Percentiles rank a stretch among this genome's conserved stretches.
Evolutionary conservation across 2,888 invertebrate genomes (phyloP).

Genomic region (Spatulosminthurus flaviceps): DNA sequence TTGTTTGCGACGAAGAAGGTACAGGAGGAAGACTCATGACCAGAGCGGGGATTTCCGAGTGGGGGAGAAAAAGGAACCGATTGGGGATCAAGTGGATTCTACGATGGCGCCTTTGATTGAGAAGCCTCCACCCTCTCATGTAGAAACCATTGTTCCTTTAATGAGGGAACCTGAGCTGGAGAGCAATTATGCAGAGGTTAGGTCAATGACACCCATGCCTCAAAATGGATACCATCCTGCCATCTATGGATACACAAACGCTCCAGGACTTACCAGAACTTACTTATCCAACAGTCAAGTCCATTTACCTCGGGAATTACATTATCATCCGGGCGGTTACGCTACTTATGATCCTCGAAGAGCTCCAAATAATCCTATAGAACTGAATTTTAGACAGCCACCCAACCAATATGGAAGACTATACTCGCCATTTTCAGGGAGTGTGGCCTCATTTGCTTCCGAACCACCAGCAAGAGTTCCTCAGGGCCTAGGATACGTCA

Average conservation of each 20-base stretch:
- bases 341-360: constrained; percentile 39
- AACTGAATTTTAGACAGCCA: constrained; percentile 28
- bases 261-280: neutral
- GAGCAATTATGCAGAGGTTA: neutral
- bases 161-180: neutral
- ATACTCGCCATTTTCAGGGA: constrained; percentile 71
- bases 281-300: constrained; percentile 4
- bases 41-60: neutral
- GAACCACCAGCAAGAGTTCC: constrained; percentile 72
- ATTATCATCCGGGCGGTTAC: constrained; percentile 20
- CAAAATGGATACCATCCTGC: neutral
- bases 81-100: neutral
- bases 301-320: constrained; percentile 4
- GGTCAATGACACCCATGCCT: neutral
- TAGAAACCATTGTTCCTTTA: neutral
- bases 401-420: constrained; percentile 69
- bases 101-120: neutral
- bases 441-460: constrained; percentile 71
- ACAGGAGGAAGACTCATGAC: constrained; percentile 19
- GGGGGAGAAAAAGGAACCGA: constrained; percentile 1
- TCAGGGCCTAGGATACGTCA: constrained; percentile 83
- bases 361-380: neutral
- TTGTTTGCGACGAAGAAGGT: neutral
- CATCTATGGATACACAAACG: neutral
- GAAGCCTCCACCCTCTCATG: neutral